Evolutionary conservation across 2,113 vertebrate genomes (phyloP).

Genomic region (Erythrolamprus reginae): DNA sequence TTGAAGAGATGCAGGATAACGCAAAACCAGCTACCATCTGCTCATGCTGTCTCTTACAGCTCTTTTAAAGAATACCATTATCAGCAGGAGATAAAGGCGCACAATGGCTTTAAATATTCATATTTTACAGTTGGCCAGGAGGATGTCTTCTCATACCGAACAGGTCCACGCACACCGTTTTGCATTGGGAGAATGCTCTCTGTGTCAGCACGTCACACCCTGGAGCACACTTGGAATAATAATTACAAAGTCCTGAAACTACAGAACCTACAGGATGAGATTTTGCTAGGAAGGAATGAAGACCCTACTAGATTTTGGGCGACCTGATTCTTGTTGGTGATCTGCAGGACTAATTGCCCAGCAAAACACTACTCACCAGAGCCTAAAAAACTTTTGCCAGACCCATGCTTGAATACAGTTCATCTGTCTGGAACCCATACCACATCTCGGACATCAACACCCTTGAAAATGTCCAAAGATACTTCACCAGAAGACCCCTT

Average conservation of each 20-base stretch:
- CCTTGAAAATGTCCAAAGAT: too few species aligned
- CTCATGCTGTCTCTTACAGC: conserved; percentile 88
- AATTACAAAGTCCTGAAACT: background rate
- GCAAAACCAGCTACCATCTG: conserved; percentile 92
- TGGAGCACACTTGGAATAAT: background rate
- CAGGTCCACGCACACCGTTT: conserved; percentile 17
- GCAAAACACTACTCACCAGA: too few species aligned
- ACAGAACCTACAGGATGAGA: background rate
- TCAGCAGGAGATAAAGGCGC: conserved; percentile 83
- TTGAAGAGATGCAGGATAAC: conserved; percentile 86
- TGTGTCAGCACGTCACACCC: background rate
- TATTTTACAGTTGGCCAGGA: conserved; percentile 53
- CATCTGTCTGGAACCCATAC: too few species aligned
- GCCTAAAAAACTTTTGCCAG: too few species aligned
- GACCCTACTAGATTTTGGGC: background rate
- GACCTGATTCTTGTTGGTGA: too few species aligned
- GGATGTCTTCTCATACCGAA: conserved; percentile 40
- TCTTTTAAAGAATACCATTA: conserved; percentile 89
- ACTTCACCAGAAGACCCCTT: too few species aligned
- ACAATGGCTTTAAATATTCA: conserved; percentile 82
- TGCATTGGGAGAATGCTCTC: background rate
- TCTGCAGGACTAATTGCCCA: background rate
- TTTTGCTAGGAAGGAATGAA: background rate
- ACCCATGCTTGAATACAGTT: too few species aligned
- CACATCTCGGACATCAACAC: too few species aligned